Base-by-base conservation (phyloP, 2,888 invertebrate species). In the Trissonchulus latispiculum region DNA sequence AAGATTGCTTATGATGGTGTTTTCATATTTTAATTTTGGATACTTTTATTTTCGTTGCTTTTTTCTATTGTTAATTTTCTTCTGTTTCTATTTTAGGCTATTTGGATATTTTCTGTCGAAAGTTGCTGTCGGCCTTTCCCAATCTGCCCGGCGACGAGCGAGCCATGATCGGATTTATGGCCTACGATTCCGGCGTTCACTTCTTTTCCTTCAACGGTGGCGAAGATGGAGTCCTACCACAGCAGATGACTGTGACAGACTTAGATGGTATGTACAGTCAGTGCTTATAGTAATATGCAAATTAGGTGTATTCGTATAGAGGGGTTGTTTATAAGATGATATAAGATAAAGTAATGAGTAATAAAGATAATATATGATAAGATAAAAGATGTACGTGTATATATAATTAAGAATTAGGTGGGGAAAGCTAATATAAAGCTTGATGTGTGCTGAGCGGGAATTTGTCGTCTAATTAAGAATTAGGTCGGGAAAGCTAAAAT, bases 71-170 rank as follows among this genome's bases (percentile, higher is more conserved):
- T 72, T 18, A 32, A 61, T 70, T 28, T 35, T 36, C 1, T 28
- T 75, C 67, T 77, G 31, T 37, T 71, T 62, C 70, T 74, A 70
- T 77, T 79, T n/a, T 78, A 83, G 86, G 86, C 69, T 99, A 97
- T 82, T 86, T 95, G 78, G 88, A 89, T 83, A 87, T 90, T 67
- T 90, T 92, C 35, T 94, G 95, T 81, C 89, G 90, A 75, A 89
- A 90, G 0, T 85, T 99, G 37, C 85, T 89, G 73, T 89, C 90
- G 35, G 90, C 91, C 81, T 84, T 99, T 76, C 90, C 91, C 72
- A 89, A 90, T 81, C 86, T 99, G 79, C 99, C 99, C 0, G 97
- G 99, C 8, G 97, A 99, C 84, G 89, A 91, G 31, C 88, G 97
- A 73, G 93, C 95, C 15, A 91, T 93, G 85, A 89, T 99, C 77